Conservation (phyloP, 2,888 invertebrate genomes). For the Tinea pellionella region DNA sequence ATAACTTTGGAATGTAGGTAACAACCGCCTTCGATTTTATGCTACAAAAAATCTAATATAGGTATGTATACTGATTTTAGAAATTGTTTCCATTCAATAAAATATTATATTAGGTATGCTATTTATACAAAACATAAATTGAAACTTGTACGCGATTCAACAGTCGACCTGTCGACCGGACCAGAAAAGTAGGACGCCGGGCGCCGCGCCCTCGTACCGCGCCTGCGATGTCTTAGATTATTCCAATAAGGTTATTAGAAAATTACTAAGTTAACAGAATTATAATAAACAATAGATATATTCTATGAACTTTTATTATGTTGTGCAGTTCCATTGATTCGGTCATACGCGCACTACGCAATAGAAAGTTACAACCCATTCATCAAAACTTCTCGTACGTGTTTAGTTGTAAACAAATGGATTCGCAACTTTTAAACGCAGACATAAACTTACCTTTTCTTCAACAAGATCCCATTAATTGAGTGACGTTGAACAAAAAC, state of each 20-base stretch:
- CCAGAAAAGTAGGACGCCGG: constrained; percentile 43
- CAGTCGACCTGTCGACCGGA: not conserved
- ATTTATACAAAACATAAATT: no score
- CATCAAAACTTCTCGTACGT: not conserved
- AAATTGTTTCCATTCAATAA: no score
- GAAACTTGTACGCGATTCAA: not conserved
- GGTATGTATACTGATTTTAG: no score
- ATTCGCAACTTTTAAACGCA: not conserved
- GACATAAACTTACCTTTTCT: constrained; percentile 19
- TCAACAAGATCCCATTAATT: constrained; percentile 67
- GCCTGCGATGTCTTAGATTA: constrained; percentile 25
- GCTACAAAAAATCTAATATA: no score
- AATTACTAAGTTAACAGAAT: not conserved
- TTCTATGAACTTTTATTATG: not conserved
- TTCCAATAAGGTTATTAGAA: constrained; percentile 33
- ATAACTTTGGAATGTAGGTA: no score
- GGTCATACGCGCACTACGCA: not conserved
- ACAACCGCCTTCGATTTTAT: no score
- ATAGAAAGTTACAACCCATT: not conserved
- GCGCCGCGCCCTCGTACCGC: constrained; percentile 51
- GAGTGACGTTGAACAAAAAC: constrained; percentile 40
- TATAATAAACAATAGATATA: not conserved
- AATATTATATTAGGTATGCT: no score
- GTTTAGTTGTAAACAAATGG: not conserved
- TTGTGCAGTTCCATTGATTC: not conserved